Conservation (phyloP, 2,113 vertebrate species). For the Pycnonotus jocosus region DNA sequence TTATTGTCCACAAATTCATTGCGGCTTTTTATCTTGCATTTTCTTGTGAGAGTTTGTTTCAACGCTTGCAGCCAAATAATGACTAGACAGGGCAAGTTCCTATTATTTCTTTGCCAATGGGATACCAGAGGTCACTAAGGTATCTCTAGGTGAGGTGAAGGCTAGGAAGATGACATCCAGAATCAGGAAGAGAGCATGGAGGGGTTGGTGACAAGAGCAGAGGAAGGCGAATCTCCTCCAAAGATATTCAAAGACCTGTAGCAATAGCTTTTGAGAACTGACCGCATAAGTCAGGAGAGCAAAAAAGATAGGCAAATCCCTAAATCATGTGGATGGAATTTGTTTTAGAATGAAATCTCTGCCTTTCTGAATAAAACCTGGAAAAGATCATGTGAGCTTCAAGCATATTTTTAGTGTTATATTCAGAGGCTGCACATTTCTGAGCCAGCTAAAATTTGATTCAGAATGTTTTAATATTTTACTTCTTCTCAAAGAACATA, state of each 20-base stretch:
- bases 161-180: not conserved
- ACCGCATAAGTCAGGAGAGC: not conserved
- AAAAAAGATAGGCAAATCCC: not conserved
- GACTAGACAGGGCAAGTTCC: not conserved
- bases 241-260: not conserved
- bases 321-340: not conserved
- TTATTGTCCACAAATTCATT: not conserved
- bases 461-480: not conserved
- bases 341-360: not conserved
- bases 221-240: not conserved
- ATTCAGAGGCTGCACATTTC: not conserved
- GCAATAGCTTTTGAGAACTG: not conserved
- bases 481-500: not conserved
- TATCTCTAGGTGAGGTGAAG: not conserved
- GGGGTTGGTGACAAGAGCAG: not conserved
- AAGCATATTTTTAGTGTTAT: not conserved
- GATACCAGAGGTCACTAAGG: not conserved
- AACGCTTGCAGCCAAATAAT: not conserved
- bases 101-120: not conserved
- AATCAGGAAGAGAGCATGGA: not conserved
- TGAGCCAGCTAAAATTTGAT: not conserved
- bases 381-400: fast-evolving
- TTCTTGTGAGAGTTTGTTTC: not conserved
- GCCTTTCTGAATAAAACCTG: not conserved
- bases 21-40: not conserved